Evolutionary conservation across 1,140 invertebrate genomes (phyloP).

Genomic region (Drosophila bipectinata): DNA sequence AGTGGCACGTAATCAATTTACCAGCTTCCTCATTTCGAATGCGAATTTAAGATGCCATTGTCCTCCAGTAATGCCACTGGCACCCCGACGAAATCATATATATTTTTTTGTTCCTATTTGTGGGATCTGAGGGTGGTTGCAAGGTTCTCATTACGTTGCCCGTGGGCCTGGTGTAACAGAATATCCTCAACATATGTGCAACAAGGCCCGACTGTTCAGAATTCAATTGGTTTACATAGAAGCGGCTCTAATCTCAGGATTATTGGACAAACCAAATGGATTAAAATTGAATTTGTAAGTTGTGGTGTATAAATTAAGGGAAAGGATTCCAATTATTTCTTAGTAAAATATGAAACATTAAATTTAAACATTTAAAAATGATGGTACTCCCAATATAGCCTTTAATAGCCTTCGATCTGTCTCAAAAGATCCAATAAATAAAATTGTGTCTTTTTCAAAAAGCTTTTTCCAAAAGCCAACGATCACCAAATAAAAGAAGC

Average conservation of each 20-base stretch:
- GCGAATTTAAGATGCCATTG: constrained; percentile 78
- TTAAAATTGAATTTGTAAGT: constrained; percentile 24
- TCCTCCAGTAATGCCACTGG: constrained; percentile 34
- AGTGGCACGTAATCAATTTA: constrained; percentile 79
- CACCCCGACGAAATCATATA: constrained; percentile 8
- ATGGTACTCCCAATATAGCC: too few species aligned
- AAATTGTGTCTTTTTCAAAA: too few species aligned
- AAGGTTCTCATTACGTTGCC: constrained; percentile 12
- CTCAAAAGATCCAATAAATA: too few species aligned
- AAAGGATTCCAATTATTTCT: too few species aligned
- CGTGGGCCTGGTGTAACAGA: constrained; percentile 35
- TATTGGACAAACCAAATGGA: neutral
- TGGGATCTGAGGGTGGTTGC: constrained; percentile 16
- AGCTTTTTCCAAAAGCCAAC: too few species aligned
- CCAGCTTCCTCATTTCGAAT: constrained; percentile 68
- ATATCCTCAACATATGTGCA: constrained; percentile 64
- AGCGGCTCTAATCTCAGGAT: constrained; percentile 3
- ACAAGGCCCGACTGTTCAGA: constrained; percentile 33
- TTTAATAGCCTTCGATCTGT: too few species aligned
- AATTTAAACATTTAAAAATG: too few species aligned
- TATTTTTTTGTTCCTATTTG: constrained; percentile 6
- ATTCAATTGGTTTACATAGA: constrained; percentile 24
- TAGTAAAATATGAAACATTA: too few species aligned
- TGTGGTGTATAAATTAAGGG: neutral
- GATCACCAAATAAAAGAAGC: too few species aligned